These are phyloP conservation scores for Sapajus apella DNA, from an alignment of 2,113 vertebrate species.

Conservation along the genomic window DNA sequence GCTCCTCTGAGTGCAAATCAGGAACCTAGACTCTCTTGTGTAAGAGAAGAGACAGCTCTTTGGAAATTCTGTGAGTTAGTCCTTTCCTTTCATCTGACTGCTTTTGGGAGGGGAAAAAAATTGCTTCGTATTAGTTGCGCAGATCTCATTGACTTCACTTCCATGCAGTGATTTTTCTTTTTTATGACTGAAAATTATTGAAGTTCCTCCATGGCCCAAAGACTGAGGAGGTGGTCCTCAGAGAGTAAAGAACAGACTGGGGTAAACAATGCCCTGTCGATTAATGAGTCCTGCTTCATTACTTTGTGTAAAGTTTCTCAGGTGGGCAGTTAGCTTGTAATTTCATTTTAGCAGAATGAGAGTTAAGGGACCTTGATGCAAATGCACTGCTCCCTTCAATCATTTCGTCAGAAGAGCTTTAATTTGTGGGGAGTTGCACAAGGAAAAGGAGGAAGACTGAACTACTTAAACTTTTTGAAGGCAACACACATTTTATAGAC, in stretches of 20 bases:
- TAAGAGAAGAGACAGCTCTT: background rate
- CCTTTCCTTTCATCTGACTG: background rate
- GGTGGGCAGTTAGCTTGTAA: conserved; percentile 39
- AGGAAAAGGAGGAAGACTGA: background rate
- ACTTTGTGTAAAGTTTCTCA: conserved; percentile 48
- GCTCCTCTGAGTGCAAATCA: background rate
- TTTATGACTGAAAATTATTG: conserved; percentile 35
- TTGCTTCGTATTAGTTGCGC: background rate
- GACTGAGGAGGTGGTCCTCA: background rate
- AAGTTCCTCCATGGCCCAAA: background rate
- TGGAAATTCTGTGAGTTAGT: background rate
- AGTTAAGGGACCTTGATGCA: background rate
- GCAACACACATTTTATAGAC: background rate
- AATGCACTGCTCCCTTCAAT: background rate
- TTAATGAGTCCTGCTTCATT: background rate
- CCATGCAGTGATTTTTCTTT: conserved; percentile 5
- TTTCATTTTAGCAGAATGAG: conserved; percentile 59
- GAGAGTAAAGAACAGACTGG: background rate
- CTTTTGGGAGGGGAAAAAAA: background rate
- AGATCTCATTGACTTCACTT: conserved; percentile 15
- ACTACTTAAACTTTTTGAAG: background rate
- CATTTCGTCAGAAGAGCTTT: conserved; percentile 24
- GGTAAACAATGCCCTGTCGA: background rate
- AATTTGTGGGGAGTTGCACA: background rate
- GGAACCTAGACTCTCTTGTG: too few relatives aligned